Evolutionary conservation across 1,140 invertebrate genomes (phyloP).

Genomic region (Trachymyrmex septentrionalis): DNA sequence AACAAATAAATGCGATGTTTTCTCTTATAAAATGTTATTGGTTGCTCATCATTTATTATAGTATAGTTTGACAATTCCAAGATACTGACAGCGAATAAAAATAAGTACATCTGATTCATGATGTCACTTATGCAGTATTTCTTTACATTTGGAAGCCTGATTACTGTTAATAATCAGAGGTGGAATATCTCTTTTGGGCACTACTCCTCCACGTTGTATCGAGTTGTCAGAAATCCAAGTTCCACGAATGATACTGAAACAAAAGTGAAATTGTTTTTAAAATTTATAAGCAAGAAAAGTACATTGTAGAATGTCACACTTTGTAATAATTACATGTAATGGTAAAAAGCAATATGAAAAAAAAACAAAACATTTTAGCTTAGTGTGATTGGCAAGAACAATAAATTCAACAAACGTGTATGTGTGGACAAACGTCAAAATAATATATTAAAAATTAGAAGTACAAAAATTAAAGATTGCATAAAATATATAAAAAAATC

Average conservation of each 20-base stretch:
- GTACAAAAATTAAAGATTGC: not conserved
- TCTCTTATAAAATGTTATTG: conserved; percentile 38
- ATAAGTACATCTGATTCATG: conserved; percentile 58
- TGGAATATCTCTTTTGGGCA: conserved; percentile 42
- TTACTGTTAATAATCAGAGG: conserved; percentile 22
- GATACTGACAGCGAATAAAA: conserved; percentile 58
- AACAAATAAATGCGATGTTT: conserved; percentile 10
- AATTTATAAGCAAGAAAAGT: conserved; percentile 2
- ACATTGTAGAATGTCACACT: not conserved
- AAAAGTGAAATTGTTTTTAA: conserved; percentile 46
- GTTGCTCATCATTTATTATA: conserved; percentile 1
- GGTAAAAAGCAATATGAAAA: conserved; percentile 23
- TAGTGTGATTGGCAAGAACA: not conserved
- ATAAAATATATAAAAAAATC: too few relatives aligned
- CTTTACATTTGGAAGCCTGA: not conserved
- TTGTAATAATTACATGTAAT: conserved; percentile 9
- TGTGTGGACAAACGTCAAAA: not conserved
- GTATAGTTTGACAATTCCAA: not conserved
- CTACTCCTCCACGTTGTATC: conserved; percentile 34
- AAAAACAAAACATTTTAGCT: not conserved
- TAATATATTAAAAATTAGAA: conserved; percentile 32
- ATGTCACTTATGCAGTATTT: conserved; percentile 4
- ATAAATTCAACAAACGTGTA: not conserved
- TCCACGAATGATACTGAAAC: conserved; percentile 71
- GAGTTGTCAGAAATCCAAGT: conserved; percentile 63